phyloP scores from a whole-genome alignment of 2,113 vertebrate genomes.

The Trinectes maculatus region DNA sequence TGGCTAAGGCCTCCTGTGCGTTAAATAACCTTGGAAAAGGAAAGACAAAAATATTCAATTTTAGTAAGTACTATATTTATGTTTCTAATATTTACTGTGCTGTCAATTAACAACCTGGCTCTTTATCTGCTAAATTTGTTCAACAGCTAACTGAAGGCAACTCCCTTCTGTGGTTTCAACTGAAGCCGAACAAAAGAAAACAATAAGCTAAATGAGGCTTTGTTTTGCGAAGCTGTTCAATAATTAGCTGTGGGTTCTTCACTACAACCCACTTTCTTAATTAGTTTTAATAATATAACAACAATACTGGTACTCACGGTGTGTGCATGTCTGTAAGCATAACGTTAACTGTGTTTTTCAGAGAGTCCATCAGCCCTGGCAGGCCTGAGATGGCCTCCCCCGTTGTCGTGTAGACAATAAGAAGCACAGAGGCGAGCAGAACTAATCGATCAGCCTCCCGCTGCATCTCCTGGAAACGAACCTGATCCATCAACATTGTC shows the following conservation, averaged over 20 bases:
- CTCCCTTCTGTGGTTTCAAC: too few relatives aligned
- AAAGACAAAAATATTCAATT: background rate
- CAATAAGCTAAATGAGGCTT: too few relatives aligned
- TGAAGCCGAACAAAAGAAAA: too few relatives aligned
- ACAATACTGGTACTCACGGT: constrained; percentile 82
- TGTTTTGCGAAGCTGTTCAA: too few relatives aligned
- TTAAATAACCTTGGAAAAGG: constrained; percentile 82
- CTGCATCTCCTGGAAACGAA: constrained; percentile 92
- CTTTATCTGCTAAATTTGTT: too few relatives aligned
- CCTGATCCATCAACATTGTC: constrained; percentile 94
- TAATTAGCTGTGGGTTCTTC: too few relatives aligned
- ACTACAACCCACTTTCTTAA: too few relatives aligned
- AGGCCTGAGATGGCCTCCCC: constrained; percentile 84
- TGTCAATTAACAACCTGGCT: too few relatives aligned
- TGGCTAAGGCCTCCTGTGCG: constrained; percentile 84
- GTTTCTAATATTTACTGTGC: too few relatives aligned
- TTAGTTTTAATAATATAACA: too few relatives aligned
- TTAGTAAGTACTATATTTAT: too few relatives aligned
- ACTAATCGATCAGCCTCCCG: constrained; percentile 84
- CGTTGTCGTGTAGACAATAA: constrained; percentile 88
- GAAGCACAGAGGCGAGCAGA: constrained; percentile 85
- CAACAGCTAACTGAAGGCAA: too few relatives aligned
- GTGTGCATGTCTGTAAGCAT: constrained; percentile 87
- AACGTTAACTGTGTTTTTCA: constrained; percentile 86
- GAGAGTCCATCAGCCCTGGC: constrained; percentile 85